These are phyloP conservation scores for Vombatus ursinus DNA, from an alignment of 2,113 vertebrate genomes.

Conservation along the genomic window DNA sequence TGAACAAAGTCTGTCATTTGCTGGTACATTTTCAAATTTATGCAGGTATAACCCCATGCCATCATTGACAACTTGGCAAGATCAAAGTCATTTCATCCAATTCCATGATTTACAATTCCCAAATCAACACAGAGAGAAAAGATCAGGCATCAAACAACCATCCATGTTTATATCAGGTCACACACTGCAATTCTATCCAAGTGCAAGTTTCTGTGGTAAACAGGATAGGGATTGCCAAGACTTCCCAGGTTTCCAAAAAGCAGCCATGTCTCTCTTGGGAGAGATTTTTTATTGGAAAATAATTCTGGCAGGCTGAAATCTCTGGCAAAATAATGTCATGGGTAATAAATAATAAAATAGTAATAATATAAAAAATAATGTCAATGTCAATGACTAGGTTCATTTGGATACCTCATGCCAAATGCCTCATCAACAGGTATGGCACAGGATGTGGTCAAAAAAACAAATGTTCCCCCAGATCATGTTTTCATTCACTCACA, in stretches of 20 bases:
- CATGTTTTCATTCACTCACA: conserved; percentile 72
- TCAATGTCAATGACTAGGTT: conserved; percentile 21
- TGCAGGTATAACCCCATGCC: conserved; percentile 41
- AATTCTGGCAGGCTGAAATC: conserved; percentile 69
- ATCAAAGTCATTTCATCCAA: conserved; percentile 62
- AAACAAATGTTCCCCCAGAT: conserved; percentile 8
- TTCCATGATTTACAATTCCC: conserved; percentile 65
- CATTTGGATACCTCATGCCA: conserved; percentile 53
- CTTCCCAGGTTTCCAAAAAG: conserved; percentile 72
- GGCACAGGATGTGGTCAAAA: neutral
- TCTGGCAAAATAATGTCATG: conserved; percentile 62
- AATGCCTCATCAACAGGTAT: conserved; percentile 65
- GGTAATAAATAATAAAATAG: too few species aligned
- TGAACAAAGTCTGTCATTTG: conserved; percentile 23
- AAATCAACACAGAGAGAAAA: conserved; percentile 68
- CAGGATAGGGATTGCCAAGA: conserved; percentile 70
- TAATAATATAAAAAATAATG: neutral
- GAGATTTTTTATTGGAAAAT: conserved; percentile 71
- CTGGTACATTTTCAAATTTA: conserved; percentile 45
- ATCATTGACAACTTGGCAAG: conserved; percentile 25
- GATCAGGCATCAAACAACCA: conserved; percentile 60
- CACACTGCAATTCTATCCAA: conserved; percentile 65
- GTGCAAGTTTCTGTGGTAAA: conserved; percentile 76
- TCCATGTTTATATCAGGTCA: conserved; percentile 67
- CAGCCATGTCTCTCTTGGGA: conserved; percentile 65